These are phyloP conservation scores for Herminia tarsipennalis DNA, from an alignment of 2,888 invertebrate species.

Conservation along the genomic window DNA sequence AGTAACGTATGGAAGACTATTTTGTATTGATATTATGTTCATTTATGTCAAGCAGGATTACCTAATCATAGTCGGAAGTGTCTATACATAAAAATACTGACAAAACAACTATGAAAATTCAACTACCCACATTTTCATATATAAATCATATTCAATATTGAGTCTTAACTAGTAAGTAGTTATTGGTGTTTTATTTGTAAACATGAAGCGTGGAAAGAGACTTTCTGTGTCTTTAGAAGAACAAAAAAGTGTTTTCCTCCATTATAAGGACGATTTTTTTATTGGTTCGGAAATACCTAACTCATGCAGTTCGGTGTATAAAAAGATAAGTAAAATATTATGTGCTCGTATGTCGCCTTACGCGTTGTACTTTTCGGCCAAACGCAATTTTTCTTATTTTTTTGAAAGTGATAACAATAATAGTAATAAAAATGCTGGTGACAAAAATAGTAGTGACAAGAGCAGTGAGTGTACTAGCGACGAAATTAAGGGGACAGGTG, in stretches of 20 bases:
- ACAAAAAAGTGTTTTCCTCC: slow-evolving; percentile 13
- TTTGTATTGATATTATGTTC: too few species aligned
- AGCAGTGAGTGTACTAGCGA: background rate
- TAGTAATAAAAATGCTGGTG: background rate
- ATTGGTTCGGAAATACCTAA: slow-evolving; percentile 1
- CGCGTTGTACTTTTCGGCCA: slow-evolving; percentile 11
- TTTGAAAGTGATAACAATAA: background rate
- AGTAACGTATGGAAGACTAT: too few species aligned
- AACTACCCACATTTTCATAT: too few species aligned
- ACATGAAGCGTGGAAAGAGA: slow-evolving; percentile 14
- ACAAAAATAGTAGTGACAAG: background rate
- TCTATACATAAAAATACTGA: too few species aligned
- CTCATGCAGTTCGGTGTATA: slow-evolving; percentile 12
- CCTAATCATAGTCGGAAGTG: too few species aligned
- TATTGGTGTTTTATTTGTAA: too few species aligned
- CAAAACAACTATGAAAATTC: too few species aligned
- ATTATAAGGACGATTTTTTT: slow-evolving; percentile 8
- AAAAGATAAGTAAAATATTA: slow-evolving; percentile 12
- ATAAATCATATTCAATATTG: too few species aligned
- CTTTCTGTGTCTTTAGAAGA: slow-evolving; percentile 16
- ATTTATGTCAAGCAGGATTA: too few species aligned
- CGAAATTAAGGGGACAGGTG: too few species aligned
- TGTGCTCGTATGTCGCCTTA: slow-evolving; percentile 11
- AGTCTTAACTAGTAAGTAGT: too few species aligned
- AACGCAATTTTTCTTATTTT: slow-evolving; percentile 9